These are phyloP conservation scores for Ciconia stormi DNA, from an alignment of 2,113 vertebrate species.

Conservation along the genomic window DNA sequence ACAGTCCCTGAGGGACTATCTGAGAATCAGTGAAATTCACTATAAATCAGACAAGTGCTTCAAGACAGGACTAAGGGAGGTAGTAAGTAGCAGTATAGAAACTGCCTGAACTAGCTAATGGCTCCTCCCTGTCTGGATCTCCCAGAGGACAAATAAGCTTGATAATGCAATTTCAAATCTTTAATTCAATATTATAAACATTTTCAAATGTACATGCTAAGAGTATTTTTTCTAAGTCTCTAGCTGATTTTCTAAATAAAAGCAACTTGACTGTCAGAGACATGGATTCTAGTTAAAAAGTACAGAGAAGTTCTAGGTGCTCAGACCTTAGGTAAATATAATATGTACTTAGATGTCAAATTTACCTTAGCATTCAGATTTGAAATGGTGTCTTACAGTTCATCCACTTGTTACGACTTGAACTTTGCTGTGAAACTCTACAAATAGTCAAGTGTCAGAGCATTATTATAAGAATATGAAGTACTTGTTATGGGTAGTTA, in stretches of 20 bases:
- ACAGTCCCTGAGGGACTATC: not conserved
- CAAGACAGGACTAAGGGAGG: not conserved
- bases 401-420: not conserved
- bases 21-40: not conserved
- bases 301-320: not conserved
- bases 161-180: not conserved
- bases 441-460: not conserved
- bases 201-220: not conserved
- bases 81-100: not conserved
- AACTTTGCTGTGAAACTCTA: not conserved
- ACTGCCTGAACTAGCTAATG: not conserved
- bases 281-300: not conserved
- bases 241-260: not conserved
- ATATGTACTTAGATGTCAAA: not conserved
- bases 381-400: not conserved
- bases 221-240: not conserved
- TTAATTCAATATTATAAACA: not conserved
- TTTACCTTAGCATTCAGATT: not conserved
- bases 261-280: not conserved
- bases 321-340: not conserved
- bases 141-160: not conserved
- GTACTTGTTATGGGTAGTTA: not conserved
- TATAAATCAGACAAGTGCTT: not conserved
- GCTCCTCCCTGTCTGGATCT: not conserved
- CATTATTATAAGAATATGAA: not conserved